Conservation (phyloP, 2,113 vertebrate genomes). For the Monarcha castaneiventris region DNA sequence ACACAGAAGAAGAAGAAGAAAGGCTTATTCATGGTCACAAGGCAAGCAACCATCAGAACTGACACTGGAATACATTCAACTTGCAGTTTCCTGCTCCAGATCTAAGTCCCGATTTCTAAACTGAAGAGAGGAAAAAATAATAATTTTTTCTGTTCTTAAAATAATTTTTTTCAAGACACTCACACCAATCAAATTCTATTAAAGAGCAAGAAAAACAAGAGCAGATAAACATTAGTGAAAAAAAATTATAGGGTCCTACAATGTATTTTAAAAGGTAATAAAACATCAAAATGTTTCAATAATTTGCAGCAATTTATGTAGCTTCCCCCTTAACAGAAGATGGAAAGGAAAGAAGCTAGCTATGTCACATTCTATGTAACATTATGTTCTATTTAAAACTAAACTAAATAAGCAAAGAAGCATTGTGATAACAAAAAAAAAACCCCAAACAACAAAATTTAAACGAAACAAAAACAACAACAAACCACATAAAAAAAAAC, state of each 20-base stretch:
- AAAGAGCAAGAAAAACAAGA: not conserved
- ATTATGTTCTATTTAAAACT: not conserved
- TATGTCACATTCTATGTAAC: not conserved
- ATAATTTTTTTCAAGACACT: not conserved
- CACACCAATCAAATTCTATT: not conserved
- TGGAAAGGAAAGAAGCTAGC: not conserved
- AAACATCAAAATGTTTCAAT: not conserved
- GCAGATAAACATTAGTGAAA: not conserved
- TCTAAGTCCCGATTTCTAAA: not conserved
- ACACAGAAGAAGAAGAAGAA: not conserved
- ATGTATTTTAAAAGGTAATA: not conserved
- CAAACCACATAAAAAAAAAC: too few species aligned
- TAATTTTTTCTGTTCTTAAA: not conserved
- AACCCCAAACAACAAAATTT: not conserved
- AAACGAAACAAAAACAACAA: not conserved
- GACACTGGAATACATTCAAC: not conserved
- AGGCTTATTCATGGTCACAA: not conserved
- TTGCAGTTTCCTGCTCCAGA: not conserved
- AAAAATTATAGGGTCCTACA: not conserved
- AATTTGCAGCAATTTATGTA: not conserved
- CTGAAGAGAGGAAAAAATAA: not conserved
- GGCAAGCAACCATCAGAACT: not conserved
- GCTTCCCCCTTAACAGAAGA: not conserved
- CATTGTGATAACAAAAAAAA: not conserved
- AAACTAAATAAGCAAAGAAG: not conserved